phyloP scores from a whole-genome alignment of 92 coral and sea anemone species.

The Pocillopora meandrina region DNA sequence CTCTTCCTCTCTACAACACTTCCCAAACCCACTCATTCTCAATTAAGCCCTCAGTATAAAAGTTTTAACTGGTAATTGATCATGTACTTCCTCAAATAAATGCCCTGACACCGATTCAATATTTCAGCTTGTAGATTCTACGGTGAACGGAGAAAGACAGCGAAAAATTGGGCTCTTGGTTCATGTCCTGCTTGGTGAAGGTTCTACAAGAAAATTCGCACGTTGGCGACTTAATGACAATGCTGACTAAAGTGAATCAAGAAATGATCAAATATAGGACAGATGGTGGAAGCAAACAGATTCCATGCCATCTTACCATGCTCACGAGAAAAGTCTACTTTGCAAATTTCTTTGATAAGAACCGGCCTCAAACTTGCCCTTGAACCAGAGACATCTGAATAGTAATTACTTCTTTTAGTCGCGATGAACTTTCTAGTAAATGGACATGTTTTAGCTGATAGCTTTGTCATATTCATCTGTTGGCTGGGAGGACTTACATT shows the following conservation, averaged over 20 bases:
- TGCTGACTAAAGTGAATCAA: constrained; percentile 89
- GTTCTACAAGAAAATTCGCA: constrained; percentile 61
- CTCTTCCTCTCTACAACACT: no score
- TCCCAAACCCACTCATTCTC: no score
- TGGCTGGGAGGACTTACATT: no score
- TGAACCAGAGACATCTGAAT: neutral
- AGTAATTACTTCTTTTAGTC: no score
- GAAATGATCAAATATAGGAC: constrained; percentile 72
- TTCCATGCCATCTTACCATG: constrained; percentile 87
- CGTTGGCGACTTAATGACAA: constrained; percentile 82
- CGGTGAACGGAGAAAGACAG: neutral
- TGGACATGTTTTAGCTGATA: no score
- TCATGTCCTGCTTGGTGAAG: constrained; percentile 75
- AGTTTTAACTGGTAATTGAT: no score
- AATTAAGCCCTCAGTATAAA: no score
- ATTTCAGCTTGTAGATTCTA: neutral
- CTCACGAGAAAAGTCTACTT: constrained; percentile 83
- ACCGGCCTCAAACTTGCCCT: neutral
- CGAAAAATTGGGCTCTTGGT: constrained; percentile 83
- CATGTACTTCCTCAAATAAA: no score
- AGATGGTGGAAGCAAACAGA: constrained; percentile 73
- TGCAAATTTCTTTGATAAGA: constrained; percentile 35
- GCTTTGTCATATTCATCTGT: no score
- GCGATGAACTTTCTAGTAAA: no score
- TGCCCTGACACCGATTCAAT: no score